Evolutionary conservation across 1,140 invertebrate genomes (phyloP).

Genomic region (Zelostemma sp.): DNA sequence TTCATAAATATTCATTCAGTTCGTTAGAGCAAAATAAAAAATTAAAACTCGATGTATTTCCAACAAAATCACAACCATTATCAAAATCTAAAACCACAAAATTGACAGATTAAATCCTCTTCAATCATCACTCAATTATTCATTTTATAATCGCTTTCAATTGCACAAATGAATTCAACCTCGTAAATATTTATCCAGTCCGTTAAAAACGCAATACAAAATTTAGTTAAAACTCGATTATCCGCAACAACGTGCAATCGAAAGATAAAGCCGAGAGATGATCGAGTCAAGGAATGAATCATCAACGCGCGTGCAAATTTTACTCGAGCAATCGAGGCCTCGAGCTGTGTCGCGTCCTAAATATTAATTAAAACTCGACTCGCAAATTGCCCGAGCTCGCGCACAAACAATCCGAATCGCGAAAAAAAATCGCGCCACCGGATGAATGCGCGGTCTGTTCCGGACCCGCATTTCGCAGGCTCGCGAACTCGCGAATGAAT

Average conservation of each 20-base stretch:
- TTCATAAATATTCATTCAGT: too few relatives aligned
- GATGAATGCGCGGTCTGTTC: slow-evolving; percentile 33
- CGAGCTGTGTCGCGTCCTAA: slow-evolving; percentile 2
- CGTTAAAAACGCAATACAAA: neutral
- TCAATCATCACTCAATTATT: too few relatives aligned
- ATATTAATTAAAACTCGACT: neutral
- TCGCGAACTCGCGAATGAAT: neutral
- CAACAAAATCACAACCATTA: too few relatives aligned
- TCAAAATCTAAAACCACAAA: too few relatives aligned
- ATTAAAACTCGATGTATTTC: too few relatives aligned
- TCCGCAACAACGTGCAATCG: neutral
- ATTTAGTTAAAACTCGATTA: neutral
- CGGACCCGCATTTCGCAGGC: slow-evolving; percentile 1
- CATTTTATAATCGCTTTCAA: too few relatives aligned
- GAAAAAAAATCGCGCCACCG: neutral
- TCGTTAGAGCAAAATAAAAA: too few relatives aligned
- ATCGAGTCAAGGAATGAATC: slow-evolving; percentile 51
- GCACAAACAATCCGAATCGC: neutral
- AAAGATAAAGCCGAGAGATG: slow-evolving; percentile 47
- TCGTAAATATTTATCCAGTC: too few relatives aligned
- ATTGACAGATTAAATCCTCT: too few relatives aligned
- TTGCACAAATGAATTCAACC: too few relatives aligned
- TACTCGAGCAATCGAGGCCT: slow-evolving; percentile 29
- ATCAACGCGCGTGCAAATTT: slow-evolving; percentile 47
- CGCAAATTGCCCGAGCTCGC: too few relatives aligned